Conservation (phyloP, 2,113 vertebrate species). For the Tachysurus fulvidraco region DNA sequence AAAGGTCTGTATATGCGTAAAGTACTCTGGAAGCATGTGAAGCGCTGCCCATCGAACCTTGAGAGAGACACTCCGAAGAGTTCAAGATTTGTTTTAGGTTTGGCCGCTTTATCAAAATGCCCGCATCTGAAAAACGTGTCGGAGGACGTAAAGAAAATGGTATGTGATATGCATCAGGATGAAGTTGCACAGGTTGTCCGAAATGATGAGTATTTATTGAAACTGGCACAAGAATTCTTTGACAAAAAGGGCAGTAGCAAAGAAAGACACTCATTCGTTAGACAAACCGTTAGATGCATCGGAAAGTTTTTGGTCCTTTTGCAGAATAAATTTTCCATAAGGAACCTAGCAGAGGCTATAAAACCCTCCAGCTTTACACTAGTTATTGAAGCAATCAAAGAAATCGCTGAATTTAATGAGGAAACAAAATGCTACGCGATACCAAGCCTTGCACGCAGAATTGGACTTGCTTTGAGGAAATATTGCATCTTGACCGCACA, state of each 20-base stretch:
- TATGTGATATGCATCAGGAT: slow-evolving; percentile 28
- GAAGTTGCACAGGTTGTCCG: not conserved
- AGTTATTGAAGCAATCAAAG: slow-evolving; percentile 21
- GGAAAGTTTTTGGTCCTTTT: slow-evolving; percentile 2
- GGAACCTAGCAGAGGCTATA: slow-evolving; percentile 26
- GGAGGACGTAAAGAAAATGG: slow-evolving; percentile 14
- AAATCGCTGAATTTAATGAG: slow-evolving; percentile 23
- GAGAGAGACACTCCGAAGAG: not conserved
- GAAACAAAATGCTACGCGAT: not conserved
- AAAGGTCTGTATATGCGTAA: slow-evolving; percentile 28
- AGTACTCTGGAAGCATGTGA: not conserved
- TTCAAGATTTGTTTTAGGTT: not conserved
- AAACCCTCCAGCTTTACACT: slow-evolving; percentile 6
- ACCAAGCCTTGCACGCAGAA: slow-evolving; percentile 14
- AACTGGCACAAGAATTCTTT: not conserved
- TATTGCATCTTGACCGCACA: slow-evolving; percentile 19
- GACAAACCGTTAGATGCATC: not conserved
- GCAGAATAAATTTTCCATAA: not conserved
- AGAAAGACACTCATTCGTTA: not conserved
- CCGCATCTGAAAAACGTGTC: slow-evolving; percentile 1
- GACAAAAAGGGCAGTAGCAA: slow-evolving; percentile 15
- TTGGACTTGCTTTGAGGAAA: slow-evolving; percentile 1
- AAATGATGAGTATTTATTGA: slow-evolving; percentile 4
- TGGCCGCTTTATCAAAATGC: not conserved
- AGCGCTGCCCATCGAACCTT: slow-evolving; percentile 10